Evolutionary conservation across 2,113 vertebrate species (phyloP), one percentile per base, ranked within the genome.

Genomic region (Embiotoca jacksoni): DNA sequence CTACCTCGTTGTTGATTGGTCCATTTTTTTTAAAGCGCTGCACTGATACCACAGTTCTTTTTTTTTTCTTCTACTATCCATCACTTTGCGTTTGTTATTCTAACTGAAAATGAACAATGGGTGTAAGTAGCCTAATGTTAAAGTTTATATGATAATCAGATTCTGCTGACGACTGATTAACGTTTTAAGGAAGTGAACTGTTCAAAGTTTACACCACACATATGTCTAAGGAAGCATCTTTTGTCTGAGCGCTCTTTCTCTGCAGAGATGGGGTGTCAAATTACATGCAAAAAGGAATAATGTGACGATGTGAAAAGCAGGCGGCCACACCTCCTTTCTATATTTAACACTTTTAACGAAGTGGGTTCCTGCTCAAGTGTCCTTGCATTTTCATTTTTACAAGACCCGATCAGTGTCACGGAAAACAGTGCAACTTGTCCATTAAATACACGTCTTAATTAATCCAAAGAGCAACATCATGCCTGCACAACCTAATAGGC

Each of bases 21-120:
- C 60, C 30, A 9, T 70, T 56, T 35, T 78, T 83, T 90, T 92
- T 91, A 92, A 93, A 93, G 89, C 89, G 72, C 83, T 77, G 81
- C 32, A 39, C 65, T 71, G 44, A 64, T 55, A 55, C 57, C 3
- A 41, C 31, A 67, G 8, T 63, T 46, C 1, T 55, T 73, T 67
- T 37, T 59, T 54, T 13, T 35, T 15, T 31, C 4, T n/a, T 36
- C 14, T 70, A 11, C n/a, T 15, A 62, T 9, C 39, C 30, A 68
- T 67, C 59, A 74, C 33, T 85, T 60, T 66, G 30, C 53, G 32
- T 70, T 81, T 70, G 50, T 13, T 69, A 74, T 79, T 78, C 78
- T 7, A 60, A 52, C 50, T 50, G 7, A 59, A 83, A 72, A n/a
- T 50, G 7, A 73, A 85, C 74, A 91, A 71, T 67, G 35, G 35